Conservation (phyloP, 2,888 invertebrate genomes). For the Ceraclea dissimilis region DNA sequence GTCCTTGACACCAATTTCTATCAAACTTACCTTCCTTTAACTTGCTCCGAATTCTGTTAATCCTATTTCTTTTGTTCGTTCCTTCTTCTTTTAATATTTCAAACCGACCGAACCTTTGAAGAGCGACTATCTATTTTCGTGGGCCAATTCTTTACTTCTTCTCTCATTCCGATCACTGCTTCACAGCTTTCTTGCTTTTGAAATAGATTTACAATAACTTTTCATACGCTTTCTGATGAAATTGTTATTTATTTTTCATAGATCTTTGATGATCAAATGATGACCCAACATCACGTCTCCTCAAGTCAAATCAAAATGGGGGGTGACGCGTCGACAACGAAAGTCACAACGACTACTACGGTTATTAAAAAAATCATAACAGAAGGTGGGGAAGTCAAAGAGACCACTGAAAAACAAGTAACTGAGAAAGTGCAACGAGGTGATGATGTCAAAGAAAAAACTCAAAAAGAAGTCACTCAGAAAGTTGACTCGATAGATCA, state of each 20-base stretch:
- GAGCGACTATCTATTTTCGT: too few species aligned
- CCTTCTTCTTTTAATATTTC: too few species aligned
- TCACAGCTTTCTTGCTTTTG: neutral
- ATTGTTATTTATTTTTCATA: neutral
- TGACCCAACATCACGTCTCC: neutral
- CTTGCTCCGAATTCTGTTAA: too few species aligned
- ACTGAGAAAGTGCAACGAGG: neutral
- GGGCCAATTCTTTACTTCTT: too few species aligned
- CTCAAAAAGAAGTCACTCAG: neutral
- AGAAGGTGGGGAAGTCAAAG: neutral
- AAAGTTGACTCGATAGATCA: neutral
- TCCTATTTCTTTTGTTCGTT: too few species aligned
- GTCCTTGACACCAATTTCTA: too few species aligned
- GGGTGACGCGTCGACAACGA: conserved; percentile 8
- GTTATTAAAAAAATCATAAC: conserved; percentile 7
- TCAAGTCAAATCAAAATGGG: neutral
- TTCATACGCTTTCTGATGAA: too few species aligned
- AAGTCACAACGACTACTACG: conserved; percentile 6
- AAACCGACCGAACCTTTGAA: too few species aligned
- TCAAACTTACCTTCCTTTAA: too few species aligned
- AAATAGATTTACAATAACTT: too few species aligned
- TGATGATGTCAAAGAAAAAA: neutral
- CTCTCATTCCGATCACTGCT: neutral
- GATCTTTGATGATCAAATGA: neutral
- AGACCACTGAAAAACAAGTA: neutral